A percentile compares a stretch with the other conserved stretches of the same genome.
These are phyloP conservation scores for Echiichthys vipera DNA, from an alignment of 2,797 vertebrate species.

Conservation along the genomic window DNA sequence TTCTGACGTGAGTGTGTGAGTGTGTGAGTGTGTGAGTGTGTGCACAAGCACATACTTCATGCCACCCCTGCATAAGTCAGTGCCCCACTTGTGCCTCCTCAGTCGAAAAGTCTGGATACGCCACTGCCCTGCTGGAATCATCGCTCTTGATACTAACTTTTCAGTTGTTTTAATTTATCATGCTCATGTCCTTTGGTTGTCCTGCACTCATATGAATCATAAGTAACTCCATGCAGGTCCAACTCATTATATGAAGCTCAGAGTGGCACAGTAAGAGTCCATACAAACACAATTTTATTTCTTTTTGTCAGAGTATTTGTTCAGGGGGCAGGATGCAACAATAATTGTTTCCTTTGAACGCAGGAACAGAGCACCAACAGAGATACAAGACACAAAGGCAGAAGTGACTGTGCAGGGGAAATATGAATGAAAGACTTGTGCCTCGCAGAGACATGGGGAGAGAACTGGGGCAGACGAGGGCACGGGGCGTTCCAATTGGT, in stretches of 20 bases:
- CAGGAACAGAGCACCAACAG: conserved; percentile 51
- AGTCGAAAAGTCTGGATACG: too few species aligned
- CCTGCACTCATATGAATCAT: conserved; percentile 7
- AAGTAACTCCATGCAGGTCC: conserved; percentile 12
- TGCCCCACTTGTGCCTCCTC: too few species aligned
- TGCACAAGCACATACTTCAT: too few species aligned
- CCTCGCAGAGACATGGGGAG: conserved; percentile 44
- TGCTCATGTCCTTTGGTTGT: conserved; percentile 14
- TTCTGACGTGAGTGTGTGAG: too few species aligned
- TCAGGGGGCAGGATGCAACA: conserved; percentile 25
- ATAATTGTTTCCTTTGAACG: conserved; percentile 65
- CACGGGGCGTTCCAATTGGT: conserved; percentile 52
- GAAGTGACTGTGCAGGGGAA: conserved; percentile 57
- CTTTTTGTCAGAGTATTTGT: conserved; percentile 46
- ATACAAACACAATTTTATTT: conserved; percentile 51
- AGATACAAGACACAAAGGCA: conserved; percentile 69
- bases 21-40: too few species aligned
- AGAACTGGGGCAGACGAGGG: conserved; percentile 47
- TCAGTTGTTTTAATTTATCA: conserved; percentile 1
- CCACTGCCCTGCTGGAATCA: conserved; percentile 35
- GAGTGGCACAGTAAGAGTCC: conserved; percentile 37
- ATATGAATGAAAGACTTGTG: conserved; percentile 72
- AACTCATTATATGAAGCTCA: conserved; percentile 26
- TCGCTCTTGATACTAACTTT: not conserved
- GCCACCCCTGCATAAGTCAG: too few species aligned